A percentile compares a stretch with the other conserved stretches of the same genome.
These are phyloP conservation scores for Porites cylindrica DNA, from an alignment of 92 coral and sea anemone genomes.

Conservation along the genomic window DNA sequence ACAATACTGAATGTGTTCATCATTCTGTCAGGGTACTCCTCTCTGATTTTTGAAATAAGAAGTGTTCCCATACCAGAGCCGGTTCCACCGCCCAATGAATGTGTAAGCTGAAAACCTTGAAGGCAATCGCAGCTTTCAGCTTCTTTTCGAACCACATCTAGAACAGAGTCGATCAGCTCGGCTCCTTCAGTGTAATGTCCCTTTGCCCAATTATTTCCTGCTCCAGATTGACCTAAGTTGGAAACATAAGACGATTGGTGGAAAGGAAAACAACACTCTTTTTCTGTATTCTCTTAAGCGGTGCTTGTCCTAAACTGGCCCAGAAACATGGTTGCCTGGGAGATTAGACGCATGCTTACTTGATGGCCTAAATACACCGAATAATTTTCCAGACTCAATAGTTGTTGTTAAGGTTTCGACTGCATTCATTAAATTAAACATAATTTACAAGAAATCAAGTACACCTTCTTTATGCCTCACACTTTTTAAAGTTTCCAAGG, in stretches of 20 bases:
- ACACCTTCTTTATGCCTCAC: no score
- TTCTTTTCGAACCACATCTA: conserved; percentile 85
- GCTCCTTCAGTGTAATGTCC: conserved; percentile 94
- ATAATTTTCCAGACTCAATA: no score
- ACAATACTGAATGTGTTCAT: conserved; percentile 88
- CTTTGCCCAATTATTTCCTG: conserved; percentile 93
- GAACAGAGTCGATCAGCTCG: conserved; percentile 77
- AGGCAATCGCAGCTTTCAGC: conserved; percentile 86
- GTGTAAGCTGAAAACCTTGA: conserved; percentile 91
- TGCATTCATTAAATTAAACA: not conserved
- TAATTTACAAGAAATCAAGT: not conserved
- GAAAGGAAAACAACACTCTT: not conserved
- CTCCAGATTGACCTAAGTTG: conserved; percentile 82
- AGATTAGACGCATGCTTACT: no score
- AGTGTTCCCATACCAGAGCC: conserved; percentile 91
- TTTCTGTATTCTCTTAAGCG: not conserved
- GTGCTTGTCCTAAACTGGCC: no score
- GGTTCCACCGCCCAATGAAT: conserved; percentile 88
- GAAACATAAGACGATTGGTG: not conserved
- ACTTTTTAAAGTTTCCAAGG: not conserved
- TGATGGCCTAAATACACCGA: no score
- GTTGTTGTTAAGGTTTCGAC: not conserved
- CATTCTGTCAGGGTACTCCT: conserved; percentile 86
- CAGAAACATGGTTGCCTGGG: no score
- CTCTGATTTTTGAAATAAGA: conserved; percentile 81